Conservation (phyloP, 2,888 invertebrate genomes). For the Cheilosia pagana region DNA sequence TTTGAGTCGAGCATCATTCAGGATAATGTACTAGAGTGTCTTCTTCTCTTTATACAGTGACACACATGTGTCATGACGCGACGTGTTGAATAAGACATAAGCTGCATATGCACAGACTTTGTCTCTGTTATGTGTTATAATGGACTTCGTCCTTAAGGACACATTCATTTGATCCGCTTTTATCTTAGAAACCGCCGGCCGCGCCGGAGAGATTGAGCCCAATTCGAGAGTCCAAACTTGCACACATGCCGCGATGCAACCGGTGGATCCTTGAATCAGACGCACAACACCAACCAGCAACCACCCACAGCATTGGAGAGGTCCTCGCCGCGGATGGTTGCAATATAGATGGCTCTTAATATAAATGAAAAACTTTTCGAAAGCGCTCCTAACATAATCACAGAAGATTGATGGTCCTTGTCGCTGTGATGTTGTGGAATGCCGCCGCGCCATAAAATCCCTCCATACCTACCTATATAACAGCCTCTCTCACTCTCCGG, state of each 20-base stretch:
- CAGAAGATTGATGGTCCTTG: slow-evolving; percentile 75
- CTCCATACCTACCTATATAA: not conserved
- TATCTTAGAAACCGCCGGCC: not conserved
- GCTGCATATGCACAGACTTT: slow-evolving; percentile 4
- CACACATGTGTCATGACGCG: too few relatives aligned
- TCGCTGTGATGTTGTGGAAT: slow-evolving; percentile 68
- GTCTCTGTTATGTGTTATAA: slow-evolving; percentile 40
- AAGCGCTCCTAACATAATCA: slow-evolving; percentile 74
- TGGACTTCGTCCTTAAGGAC: slow-evolving; percentile 55
- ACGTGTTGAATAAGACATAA: slow-evolving; percentile 25
- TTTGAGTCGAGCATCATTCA: slow-evolving; percentile 73
- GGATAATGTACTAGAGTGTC: slow-evolving; percentile 70
- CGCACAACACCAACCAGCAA: slow-evolving; percentile 43
- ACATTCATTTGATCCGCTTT: slow-evolving; percentile 12
- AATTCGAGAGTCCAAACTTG: slow-evolving; percentile 29
- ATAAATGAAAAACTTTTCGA: slow-evolving; percentile 75
- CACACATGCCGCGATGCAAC: slow-evolving; percentile 43
- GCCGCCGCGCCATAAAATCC: slow-evolving; percentile 31
- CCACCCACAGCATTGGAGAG: slow-evolving; percentile 41
- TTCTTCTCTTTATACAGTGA: slow-evolving; percentile 44
- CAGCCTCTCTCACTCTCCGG: slow-evolving; percentile 29
- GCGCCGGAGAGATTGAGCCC: slow-evolving; percentile 1
- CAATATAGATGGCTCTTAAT: slow-evolving; percentile 74
- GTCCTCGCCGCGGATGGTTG: slow-evolving; percentile 71
- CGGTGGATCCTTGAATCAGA: slow-evolving; percentile 56